phyloP scores from a whole-genome alignment of 1,140 invertebrate genomes.

The Reticulitermes speratus region DNA sequence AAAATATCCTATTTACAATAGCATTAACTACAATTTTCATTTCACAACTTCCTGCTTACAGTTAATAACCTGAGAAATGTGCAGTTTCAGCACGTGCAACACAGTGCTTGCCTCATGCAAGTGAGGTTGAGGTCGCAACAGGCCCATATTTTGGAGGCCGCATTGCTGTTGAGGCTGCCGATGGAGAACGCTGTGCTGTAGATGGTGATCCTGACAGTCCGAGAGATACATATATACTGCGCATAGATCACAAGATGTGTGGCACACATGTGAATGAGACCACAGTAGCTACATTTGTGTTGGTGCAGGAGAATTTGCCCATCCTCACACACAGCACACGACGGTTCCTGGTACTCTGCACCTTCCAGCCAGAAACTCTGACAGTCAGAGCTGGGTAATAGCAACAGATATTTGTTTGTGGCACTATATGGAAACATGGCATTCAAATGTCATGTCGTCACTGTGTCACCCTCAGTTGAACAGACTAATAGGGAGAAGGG shows the following conservation, averaged over 20 bases:
- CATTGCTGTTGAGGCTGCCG: conserved; percentile 67
- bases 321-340: conserved; percentile 78
- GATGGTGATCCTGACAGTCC: conserved; percentile 56
- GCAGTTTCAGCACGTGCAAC: conserved; percentile 74
- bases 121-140: conserved; percentile 76
- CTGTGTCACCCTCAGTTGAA: neutral
- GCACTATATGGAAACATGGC: neutral
- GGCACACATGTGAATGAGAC: conserved; percentile 72
- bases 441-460: neutral
- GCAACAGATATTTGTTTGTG: neutral
- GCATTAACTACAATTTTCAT: no score
- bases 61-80: neutral
- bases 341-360: conserved; percentile 74
- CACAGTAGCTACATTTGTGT: conserved; percentile 72
- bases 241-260: conserved; percentile 71
- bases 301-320: conserved; percentile 76
- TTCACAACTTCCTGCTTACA: neutral
- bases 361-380: conserved; percentile 74
- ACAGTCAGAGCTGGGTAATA: conserved; percentile 69
- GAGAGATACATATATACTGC: conserved; percentile 66
- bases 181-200: conserved; percentile 41
- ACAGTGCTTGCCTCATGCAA: conserved; percentile 70
- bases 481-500: no score
- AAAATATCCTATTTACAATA: no score
- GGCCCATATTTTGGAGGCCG: conserved; percentile 73